Evolutionary conservation across 1,140 invertebrate genomes (phyloP).

Genomic region (Drosophila tani): DNA sequence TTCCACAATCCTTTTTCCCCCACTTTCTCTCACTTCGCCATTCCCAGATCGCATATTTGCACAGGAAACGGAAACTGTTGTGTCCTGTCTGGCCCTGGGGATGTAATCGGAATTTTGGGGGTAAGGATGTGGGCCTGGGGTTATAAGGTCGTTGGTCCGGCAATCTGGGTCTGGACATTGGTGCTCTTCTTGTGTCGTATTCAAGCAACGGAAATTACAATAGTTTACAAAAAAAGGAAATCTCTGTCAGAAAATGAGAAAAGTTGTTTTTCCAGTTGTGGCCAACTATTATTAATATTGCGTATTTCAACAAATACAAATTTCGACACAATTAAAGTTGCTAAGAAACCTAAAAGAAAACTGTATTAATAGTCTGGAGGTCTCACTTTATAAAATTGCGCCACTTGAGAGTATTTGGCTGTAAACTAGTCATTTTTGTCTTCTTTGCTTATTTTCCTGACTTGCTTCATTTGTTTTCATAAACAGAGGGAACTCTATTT

Average conservation of each 20-base stretch:
- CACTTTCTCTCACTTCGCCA: neutral
- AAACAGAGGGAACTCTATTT: too few relatives aligned
- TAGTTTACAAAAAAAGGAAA: neutral
- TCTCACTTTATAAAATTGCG: too few relatives aligned
- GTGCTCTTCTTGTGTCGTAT: constrained; percentile 4
- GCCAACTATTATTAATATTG: too few relatives aligned
- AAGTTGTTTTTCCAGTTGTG: constrained; percentile 1
- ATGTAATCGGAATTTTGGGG: neutral
- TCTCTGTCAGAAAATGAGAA: too few relatives aligned
- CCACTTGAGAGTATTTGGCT: too few relatives aligned
- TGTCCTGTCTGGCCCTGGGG: constrained; percentile 23
- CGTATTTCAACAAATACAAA: too few relatives aligned
- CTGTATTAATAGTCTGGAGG: too few relatives aligned
- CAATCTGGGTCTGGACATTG: neutral
- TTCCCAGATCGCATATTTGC: constrained; percentile 37
- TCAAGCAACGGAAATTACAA: constrained; percentile 42
- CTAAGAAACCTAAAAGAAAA: too few relatives aligned
- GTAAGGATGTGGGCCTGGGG: neutral
- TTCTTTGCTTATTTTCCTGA: too few relatives aligned
- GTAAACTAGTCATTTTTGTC: too few relatives aligned
- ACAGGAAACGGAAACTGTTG: constrained; percentile 53
- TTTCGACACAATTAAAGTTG: too few relatives aligned
- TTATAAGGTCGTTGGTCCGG: neutral
- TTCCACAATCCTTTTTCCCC: constrained; percentile 9
- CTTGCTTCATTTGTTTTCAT: too few relatives aligned